Base-by-base conservation (phyloP, 2,888 invertebrate species). In the Tetranychus truncatus region DNA sequence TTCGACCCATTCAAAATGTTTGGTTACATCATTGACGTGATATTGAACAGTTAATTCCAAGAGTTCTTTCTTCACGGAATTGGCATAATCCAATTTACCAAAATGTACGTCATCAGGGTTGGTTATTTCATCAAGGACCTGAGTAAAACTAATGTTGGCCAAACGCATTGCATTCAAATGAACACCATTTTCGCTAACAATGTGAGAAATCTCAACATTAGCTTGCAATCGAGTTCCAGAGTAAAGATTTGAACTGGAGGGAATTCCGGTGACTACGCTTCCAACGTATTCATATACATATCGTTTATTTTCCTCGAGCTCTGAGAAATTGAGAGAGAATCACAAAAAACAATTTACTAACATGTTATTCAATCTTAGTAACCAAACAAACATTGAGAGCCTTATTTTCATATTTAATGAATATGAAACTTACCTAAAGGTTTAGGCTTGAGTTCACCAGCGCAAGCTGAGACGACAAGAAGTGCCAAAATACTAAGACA, bases 1-100 rank as follows among this genome's bases (percentile, higher is more conserved):
- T n/a, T 79, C 78, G 69, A 83, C 15, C 55, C 55, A 55, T 55
- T 5, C 55, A 55, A 55, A 55, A 15, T 9, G 15, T 6, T 55
- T 15, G 55, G 5, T 55, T 2, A 15, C 55, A 9, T 55, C 55
- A 55, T 55, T 55, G 55, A 55, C 9, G 15, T 9, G 9, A 55
- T 15, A 55, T 55, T 55, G 55, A 55, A 55, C 55, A 15, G 55
- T 9, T 15, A 55, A 6, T 15, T 9, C 55, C 15, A 55, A 55
- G 15, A 55, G 11, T 15, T 55, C 6, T 15, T 15, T 9, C 34
- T 34, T 34, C 2, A 2, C 55, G 9, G 9, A 11, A 11, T 46
- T 8, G 1, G 1, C 15, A 1, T 11, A 1, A 55, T 55, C 55
- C 2, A 15, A 9, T 5, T 55, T 55, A 8, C 1, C 15, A 15